Percentiles rank a stretch among this genome's conserved stretches.
Evolutionary conservation across 1,140 invertebrate species (phyloP).

Genomic region (Calosoma granatense): DNA sequence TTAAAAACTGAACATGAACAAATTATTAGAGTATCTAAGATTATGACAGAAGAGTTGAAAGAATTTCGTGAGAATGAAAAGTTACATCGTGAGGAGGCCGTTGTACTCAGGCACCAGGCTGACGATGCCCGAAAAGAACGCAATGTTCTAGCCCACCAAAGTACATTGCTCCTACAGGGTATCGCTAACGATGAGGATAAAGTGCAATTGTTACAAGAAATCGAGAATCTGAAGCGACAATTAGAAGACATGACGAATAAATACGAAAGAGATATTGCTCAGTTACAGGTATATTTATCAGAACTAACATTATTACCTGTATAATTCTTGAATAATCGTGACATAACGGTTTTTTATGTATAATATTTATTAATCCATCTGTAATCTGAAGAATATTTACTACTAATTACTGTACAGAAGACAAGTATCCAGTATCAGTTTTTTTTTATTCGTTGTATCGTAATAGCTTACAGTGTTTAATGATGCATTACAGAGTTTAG

Average conservation of each 20-base stretch:
- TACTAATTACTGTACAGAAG: neutral
- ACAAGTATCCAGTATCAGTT: no score
- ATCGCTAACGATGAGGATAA: constrained; percentile 37
- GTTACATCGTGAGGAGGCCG: constrained; percentile 46
- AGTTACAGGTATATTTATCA: constrained; percentile 44
- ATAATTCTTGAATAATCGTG: neutral
- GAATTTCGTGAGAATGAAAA: constrained; percentile 47
- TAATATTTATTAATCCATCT: neutral
- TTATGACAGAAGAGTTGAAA: constrained; percentile 51
- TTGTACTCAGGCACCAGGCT: constrained; percentile 42
- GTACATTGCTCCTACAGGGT: constrained; percentile 51
- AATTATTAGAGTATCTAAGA: constrained; percentile 49
- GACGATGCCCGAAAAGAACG: constrained; percentile 49
- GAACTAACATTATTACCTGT: neutral
- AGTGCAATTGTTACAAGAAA: constrained; percentile 47
- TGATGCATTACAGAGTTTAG: no score
- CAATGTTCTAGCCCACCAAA: constrained; percentile 54
- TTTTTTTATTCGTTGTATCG: no score
- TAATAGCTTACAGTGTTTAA: no score
- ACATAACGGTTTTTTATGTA: neutral
- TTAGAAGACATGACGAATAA: constrained; percentile 48
- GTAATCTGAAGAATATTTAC: neutral
- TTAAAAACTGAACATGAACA: constrained; percentile 45
- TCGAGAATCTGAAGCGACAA: constrained; percentile 47
- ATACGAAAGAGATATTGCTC: constrained; percentile 42